Conservation (phyloP, 2,113 vertebrate genomes). For the Herpetotheres cachinnans region DNA sequence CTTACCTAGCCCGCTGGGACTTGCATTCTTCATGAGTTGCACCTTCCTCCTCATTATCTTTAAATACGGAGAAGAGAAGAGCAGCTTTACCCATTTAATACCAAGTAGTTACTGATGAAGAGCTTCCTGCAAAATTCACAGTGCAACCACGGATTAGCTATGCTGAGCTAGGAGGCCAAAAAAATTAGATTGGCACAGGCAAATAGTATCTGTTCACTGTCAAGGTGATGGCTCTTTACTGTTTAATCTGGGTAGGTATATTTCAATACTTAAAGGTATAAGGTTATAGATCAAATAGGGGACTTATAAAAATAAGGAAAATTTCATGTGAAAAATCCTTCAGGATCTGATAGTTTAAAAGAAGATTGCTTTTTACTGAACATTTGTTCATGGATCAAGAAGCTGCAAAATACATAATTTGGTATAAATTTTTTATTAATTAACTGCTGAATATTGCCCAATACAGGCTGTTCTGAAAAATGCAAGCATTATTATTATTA, state of each 20-base stretch:
- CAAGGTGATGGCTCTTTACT: not conserved
- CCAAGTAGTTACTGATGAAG: not conserved
- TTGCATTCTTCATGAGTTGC: not conserved
- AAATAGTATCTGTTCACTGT: not conserved
- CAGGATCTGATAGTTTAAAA: not conserved
- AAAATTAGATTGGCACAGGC: not conserved
- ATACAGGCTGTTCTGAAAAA: not conserved
- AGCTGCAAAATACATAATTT: not conserved
- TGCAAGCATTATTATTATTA: not conserved
- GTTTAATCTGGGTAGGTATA: not conserved
- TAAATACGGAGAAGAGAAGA: not conserved
- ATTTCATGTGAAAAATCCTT: not conserved
- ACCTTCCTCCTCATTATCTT: not conserved
- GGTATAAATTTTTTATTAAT: not conserved
- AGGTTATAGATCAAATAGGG: not conserved
- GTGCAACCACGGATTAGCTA: not conserved
- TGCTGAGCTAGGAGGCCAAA: not conserved
- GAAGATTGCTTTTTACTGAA: not conserved
- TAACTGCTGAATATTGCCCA: not conserved
- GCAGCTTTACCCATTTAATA: not conserved
- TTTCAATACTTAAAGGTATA: not conserved
- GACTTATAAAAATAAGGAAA: not conserved
- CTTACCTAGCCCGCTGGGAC: not conserved
- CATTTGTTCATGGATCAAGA: not conserved
- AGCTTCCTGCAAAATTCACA: not conserved